Base-by-base conservation (phyloP, 1,140 invertebrate species). In the Linepithema humile region DNA sequence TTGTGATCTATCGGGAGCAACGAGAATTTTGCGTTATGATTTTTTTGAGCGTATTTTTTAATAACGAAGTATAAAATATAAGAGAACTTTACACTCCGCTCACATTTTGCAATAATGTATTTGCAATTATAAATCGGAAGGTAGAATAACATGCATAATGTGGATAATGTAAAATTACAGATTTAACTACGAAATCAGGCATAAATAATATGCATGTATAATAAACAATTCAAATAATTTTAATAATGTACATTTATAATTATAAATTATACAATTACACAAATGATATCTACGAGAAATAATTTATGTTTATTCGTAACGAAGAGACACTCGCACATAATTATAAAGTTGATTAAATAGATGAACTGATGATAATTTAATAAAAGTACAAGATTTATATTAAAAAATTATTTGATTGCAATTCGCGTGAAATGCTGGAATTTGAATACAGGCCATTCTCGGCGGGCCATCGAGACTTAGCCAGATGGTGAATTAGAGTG, bases 401-500 rank as follows among this genome's bases (percentile, higher is more conserved):
- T 10, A 53, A 15, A 35, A 65, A 65, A 29, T 35, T 6, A n/a
- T n/a, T n/a, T n/a, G n/a, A n/a, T n/a, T n/a, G n/a, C n/a, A n/a
- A n/a, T n/a, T 77, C 40, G 2, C 40, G 15, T 20, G 48, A 77
- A 48, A 77, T 3, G 40, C 3, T 62, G n/a, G 29, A 75, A 23
- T 43, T 65, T 64, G 26, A 64, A 64, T 62, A 20, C 35, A 17
- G 17, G 17, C 15, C 45, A 78, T 69, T 67, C 32, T 20, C 17
- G 75, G 48, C 64, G 12, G 10, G 7, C 23, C 7, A 35, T 78
- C 32, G 35, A 65, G 64, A 80, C 32, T 55, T 69, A 20, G 43
- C 62, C 45, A 80, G 75, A 48, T 70, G 75, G 75, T 64, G 43
- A 69, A 55, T 80, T 80, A 53, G 62, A 40, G 75, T 38, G 48